Base-by-base conservation (phyloP, 2,113 vertebrate genomes). In the rabbit (Oryctolagus cuniculus) region DNA sequence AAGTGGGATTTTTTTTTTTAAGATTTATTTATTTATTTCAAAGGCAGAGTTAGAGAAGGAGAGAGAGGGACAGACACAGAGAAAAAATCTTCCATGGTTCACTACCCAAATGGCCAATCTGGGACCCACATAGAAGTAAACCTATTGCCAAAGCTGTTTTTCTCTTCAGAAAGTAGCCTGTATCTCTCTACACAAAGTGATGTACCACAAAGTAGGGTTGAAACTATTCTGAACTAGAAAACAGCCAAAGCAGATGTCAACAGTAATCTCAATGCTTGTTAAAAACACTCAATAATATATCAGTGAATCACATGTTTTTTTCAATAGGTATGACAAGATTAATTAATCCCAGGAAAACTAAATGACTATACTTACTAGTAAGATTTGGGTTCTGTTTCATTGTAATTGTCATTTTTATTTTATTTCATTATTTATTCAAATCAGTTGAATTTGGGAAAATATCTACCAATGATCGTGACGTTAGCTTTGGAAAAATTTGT, bases 361-460 rank as follows among this genome's bases (percentile, higher is more conserved):
- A 94, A 80, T 49, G 22, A 9, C 44, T 95, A 7, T 31, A 51
- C 25, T 31, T 64, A 38, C 77, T 87, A 74, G 25, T 86, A 79
- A 21, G n/a, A 78, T 88, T 85, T 96, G n/a, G 58, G 17, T 85
- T 95, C 82, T 79, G n/a, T 77, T 95, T 88, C 72, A 82, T 72
- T 91, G 12, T 94, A 51, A 81, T 61, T 87, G 22, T 29, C 96
- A 53, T 38, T 89, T 92, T 92, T 89, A 58, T 90, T 93, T 89
- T n/a, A 16, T 38, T 94, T 73, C 63, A 36, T 79, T 93, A 67
- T 73, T 89, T 90, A 87, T 93, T 96, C 80, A 87, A 94, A 86
- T 94, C 44, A 80, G 58, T 49, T 94, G 61, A 91, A 91, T 96
- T 63, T 86, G 11, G 31, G n/a, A 49, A 80, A 79, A 70, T 94